Conservation (phyloP, 2,797 vertebrate genomes). For the Sardinella longiceps region DNA sequence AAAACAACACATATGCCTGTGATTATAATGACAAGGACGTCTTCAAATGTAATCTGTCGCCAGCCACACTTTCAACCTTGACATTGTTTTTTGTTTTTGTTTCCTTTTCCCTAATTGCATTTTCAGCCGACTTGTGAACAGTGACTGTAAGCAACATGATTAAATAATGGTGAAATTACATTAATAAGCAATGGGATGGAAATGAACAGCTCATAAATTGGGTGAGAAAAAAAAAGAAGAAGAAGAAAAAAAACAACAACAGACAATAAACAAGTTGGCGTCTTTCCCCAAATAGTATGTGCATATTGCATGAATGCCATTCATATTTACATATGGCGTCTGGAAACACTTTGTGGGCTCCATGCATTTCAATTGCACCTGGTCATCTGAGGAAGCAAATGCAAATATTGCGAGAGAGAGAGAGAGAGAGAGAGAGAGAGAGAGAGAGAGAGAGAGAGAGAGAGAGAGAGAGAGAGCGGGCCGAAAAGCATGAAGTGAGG, state of each 20-base stretch:
- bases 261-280: constrained; percentile 70
- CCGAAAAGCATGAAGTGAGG: constrained; percentile 58
- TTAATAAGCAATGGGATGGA: constrained; percentile 82
- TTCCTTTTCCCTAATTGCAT: constrained; percentile 72
- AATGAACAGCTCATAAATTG: constrained; percentile 71
- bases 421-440: too few relatives aligned
- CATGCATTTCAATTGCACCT: constrained; percentile 40
- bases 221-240: constrained; percentile 55
- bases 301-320: constrained; percentile 62
- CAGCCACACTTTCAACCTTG: constrained; percentile 54
- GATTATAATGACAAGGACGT: constrained; percentile 47
- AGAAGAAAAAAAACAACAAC: constrained; percentile 62
- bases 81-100: constrained; percentile 49
- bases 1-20: neutral
- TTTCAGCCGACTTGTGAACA: constrained; percentile 75
- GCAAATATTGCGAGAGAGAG: too few relatives aligned
- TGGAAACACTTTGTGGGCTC: constrained; percentile 29
- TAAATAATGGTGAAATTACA: constrained; percentile 78
- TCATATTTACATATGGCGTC: constrained; percentile 35
- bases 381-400: constrained; percentile 41
- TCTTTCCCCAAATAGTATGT: constrained; percentile 63
- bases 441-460: too few relatives aligned
- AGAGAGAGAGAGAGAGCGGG: constrained; percentile 31
- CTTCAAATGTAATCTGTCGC: constrained; percentile 55
- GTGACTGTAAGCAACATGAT: constrained; percentile 78